Evolutionary conservation across 2,113 vertebrate genomes (phyloP), one percentile per base, ranked within the genome.

Genomic region (Silurus glanis): DNA sequence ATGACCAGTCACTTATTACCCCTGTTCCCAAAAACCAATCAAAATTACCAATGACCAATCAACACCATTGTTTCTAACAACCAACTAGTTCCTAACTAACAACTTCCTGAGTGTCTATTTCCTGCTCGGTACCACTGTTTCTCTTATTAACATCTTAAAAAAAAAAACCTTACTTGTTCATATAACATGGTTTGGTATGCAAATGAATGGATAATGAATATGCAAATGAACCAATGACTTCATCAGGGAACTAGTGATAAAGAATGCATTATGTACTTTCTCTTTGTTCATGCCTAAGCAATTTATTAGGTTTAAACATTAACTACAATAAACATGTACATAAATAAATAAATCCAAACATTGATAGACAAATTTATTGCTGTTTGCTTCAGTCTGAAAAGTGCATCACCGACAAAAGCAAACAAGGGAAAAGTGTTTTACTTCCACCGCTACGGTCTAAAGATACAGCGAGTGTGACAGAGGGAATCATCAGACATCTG

Each of bases 401-500:
- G 17, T 2, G 14, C 28, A 72, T 47, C 37, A 19, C 2, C 37
- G 19, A 28, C 16, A 21, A 47, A 47, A 0, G 47, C 16, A 45
- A 47, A 45, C 28, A 59, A 59, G 23, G 3, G 37, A 81, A 88
- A 76, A 8, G 37, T 61, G 12, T 51, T 9, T 23, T 76, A 53
- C 7, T 4, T 13, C n/a, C 19, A 51, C 0, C 0, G 17, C 16
- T 47, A 19, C 4, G 9, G 51, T 51, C 5, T 12, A 53, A 14
- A 28, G n/a, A 1, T 17, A 79, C n/a, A 56, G 3, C 0, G 9
- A 8, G 9, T 74, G 9, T 12, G 47, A 74, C 1, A 5, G 47
- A 51, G 47, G 9, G 9, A 9, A 55, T 5, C 80, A 83, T 84
- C 23, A 56, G 55, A 83, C 87, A 90, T 85, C 85, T 85, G 83